phyloP scores from a whole-genome alignment of 2,888 invertebrate genomes.

The Acronicta leporina region DNA sequence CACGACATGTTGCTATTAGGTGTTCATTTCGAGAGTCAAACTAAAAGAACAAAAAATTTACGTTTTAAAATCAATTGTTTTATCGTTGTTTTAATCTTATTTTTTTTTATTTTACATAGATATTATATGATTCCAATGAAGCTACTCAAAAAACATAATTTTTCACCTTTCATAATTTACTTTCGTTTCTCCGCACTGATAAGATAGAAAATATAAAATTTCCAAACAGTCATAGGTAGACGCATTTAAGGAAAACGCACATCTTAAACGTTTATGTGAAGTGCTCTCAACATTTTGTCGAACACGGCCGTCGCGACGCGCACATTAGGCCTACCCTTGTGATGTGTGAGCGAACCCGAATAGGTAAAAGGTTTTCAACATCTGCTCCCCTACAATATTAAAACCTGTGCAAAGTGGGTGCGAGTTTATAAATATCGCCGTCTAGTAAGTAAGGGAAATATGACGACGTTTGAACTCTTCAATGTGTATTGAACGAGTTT shows the following conservation, averaged over 20 bases:
- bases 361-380: slow-evolving; percentile 81
- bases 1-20: background rate
- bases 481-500: slow-evolving; percentile 54
- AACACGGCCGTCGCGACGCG: slow-evolving; percentile 52
- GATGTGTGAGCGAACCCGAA: slow-evolving; percentile 66
- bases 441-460: slow-evolving; percentile 47
- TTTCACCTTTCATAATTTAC: too few species aligned
- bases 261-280: slow-evolving; percentile 67
- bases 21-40: too few species aligned
- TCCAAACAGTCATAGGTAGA: slow-evolving; percentile 38
- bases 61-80: too few species aligned
- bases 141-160: too few species aligned
- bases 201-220: slow-evolving; percentile 2
- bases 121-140: too few species aligned
- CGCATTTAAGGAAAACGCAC: slow-evolving; percentile 67
- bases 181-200: background rate
- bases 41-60: background rate
- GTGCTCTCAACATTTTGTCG: slow-evolving; percentile 69
- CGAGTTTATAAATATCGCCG: slow-evolving; percentile 75
- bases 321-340: slow-evolving; percentile 71
- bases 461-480: slow-evolving; percentile 43
- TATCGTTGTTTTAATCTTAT: too few species aligned
- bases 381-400: slow-evolving; percentile 84
- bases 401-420: slow-evolving; percentile 75
- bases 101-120: too few species aligned